Base-by-base conservation (phyloP, 2,797 vertebrate genomes). In the Enteromius viviparus region DNA sequence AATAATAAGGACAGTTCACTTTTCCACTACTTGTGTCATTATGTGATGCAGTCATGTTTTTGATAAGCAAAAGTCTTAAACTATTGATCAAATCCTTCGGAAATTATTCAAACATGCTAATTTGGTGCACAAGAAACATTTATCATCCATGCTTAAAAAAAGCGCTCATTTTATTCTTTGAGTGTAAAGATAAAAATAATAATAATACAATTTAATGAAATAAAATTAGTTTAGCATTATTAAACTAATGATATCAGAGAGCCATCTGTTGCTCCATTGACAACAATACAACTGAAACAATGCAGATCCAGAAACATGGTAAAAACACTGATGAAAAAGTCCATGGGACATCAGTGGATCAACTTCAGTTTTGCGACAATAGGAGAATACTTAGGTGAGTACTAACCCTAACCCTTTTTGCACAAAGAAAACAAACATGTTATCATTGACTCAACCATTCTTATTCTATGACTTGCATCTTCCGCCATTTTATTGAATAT, bases 1-100 rank as follows among this genome's bases (percentile, higher is more conserved):
- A 91, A 89, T 79, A 88, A 89, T 89, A 89, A 85, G 89, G 83
- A 81, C 70, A 15, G 47, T 82, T 66, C 51, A 29, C 10, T 62
- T 82, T 76, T 82, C 58, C 34, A 17, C 80, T 76, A 62, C 17
- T 45, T n/a, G 23, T 71, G 34, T 69, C 47, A 9, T 76, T 51
- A 51, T 47, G 71, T 68, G 60, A 55, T 42, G 49, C 64, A 64
- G 14, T 32, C 58, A 47, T 3, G 6, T 9, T 55, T 40, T 15
- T 4, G 21, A 37, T 55, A 1, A 55, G 4, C 29, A n/a, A 11
- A 32, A 72, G 51, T 72, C 45, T 51, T 49, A 72, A 29, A 72
- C 26, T 51, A 51, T 47, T 21, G 26, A 34, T 51, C 70, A 21
- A 12, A 32, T 32, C 17, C 17, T 34, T 51, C 26, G 32, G 17